Percentiles rank a stretch among this genome's conserved stretches.
phyloP scores from a whole-genome alignment of 1,140 invertebrate species.

The Cyclargus thomasi region DNA sequence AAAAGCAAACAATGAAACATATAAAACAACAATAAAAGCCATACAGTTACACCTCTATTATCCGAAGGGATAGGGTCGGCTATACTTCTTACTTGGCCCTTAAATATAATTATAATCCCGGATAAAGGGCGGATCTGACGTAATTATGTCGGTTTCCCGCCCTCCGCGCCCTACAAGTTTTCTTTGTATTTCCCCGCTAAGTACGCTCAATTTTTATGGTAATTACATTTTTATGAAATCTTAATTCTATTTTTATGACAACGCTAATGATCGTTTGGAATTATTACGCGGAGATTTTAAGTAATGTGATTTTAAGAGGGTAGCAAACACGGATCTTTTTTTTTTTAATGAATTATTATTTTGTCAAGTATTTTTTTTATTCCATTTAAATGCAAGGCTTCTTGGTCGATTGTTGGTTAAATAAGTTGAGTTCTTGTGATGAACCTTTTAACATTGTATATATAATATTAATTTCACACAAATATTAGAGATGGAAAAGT shows the following conservation, averaged over 20 bases:
- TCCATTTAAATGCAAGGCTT: too few relatives aligned
- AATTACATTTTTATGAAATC: constrained; percentile 50
- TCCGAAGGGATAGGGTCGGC: constrained; percentile 9
- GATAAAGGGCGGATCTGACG: constrained; percentile 39
- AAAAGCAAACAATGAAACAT: constrained; percentile 14
- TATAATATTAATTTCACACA: too few relatives aligned
- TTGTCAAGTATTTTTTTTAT: too few relatives aligned
- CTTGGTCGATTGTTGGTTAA: too few relatives aligned
- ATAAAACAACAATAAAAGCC: constrained; percentile 20
- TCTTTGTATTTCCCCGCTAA: constrained; percentile 24
- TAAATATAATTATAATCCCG: constrained; percentile 44
- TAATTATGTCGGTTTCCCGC: constrained; percentile 33
- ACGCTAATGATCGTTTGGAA: constrained; percentile 13
- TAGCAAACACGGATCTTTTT: background rate
- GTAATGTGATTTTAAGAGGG: background rate
- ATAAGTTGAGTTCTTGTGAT: too few relatives aligned
- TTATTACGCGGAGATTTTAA: constrained; percentile 6
- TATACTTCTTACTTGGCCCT: constrained; percentile 23
- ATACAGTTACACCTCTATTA: constrained; percentile 13
- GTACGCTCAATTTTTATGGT: constrained; percentile 50
- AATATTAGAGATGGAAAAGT: too few relatives aligned
- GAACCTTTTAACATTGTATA: too few relatives aligned
- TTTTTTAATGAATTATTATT: too few relatives aligned
- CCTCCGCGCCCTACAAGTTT: constrained; percentile 22
- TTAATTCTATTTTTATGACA: constrained; percentile 43